A percentile compares a stretch with the other conserved stretches of the same genome.
These are phyloP conservation scores for Aldabrachelys gigantea DNA, from an alignment of 2,113 vertebrate genomes.

Conservation along the genomic window DNA sequence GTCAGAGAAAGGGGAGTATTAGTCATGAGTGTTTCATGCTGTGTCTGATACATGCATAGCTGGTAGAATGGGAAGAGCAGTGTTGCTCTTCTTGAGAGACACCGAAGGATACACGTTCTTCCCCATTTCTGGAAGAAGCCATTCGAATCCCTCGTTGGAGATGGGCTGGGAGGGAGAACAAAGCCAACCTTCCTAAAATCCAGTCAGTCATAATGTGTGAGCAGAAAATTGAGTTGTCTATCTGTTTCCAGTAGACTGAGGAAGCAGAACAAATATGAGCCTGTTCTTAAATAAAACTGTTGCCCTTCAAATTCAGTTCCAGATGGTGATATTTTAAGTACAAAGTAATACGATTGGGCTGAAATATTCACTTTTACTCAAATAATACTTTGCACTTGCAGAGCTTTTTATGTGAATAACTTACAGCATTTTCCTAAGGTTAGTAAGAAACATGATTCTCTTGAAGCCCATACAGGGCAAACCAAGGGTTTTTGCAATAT, in stretches of 20 bases:
- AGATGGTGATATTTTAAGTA: too few species aligned
- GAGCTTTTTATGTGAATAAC: neutral
- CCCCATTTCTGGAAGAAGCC: neutral
- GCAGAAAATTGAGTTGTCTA: too few species aligned
- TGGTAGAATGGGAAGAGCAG: neutral
- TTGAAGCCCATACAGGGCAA: constrained; percentile 42
- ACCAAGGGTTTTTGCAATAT: constrained; percentile 33
- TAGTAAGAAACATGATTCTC: constrained; percentile 48
- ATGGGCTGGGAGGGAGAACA: neutral
- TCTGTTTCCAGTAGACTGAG: too few species aligned
- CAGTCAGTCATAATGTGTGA: too few species aligned
- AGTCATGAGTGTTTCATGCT: neutral
- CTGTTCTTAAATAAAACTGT: too few species aligned
- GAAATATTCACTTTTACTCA: too few species aligned
- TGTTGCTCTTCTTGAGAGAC: neutral
- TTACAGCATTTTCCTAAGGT: neutral
- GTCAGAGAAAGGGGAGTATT: neutral
- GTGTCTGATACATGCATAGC: neutral
- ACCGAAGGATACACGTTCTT: neutral
- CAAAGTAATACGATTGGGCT: too few species aligned
- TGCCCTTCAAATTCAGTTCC: too few species aligned
- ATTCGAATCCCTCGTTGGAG: too few species aligned
- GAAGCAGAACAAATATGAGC: too few species aligned
- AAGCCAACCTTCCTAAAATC: neutral
- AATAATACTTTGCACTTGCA: neutral